These are phyloP conservation scores for Herminia tarsipennalis DNA, from an alignment of 2,888 invertebrate genomes.

Conservation along the genomic window DNA sequence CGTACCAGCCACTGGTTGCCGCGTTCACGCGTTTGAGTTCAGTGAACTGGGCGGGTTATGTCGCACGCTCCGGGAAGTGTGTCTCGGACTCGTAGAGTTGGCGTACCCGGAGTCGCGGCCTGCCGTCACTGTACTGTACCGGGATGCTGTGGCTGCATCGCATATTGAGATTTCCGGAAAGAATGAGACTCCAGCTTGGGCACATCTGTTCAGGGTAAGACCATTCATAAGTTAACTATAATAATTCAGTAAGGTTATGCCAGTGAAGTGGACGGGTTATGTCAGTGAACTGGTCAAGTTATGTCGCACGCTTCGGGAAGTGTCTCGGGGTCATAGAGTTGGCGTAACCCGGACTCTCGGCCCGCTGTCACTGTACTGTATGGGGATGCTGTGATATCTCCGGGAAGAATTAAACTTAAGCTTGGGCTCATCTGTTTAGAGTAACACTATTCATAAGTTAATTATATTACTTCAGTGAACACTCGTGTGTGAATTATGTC, in stretches of 20 bases:
- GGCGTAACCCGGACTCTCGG: too few relatives aligned
- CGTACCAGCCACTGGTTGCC: conserved; percentile 39
- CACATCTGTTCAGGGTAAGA: conserved; percentile 90
- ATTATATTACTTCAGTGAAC: too few relatives aligned
- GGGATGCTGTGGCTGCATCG: conserved; percentile 53
- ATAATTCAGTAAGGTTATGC: not conserved
- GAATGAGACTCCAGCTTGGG: conserved; percentile 89
- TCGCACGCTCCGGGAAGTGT: conserved; percentile 91
- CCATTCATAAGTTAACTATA: not conserved
- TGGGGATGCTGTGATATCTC: too few relatives aligned
- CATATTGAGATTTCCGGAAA: conserved; percentile 50
- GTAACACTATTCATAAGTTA: too few relatives aligned
- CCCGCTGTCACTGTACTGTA: too few relatives aligned
- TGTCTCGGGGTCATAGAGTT: too few relatives aligned
- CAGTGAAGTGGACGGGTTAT: too few relatives aligned
- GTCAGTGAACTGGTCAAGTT: too few relatives aligned
- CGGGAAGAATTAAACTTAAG: too few relatives aligned
- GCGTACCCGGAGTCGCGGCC: conserved; percentile 93
- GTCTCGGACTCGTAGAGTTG: conserved; percentile 93
- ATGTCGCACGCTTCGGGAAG: too few relatives aligned
- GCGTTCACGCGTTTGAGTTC: conserved; percentile 88
- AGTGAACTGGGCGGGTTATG: conserved; percentile 90
- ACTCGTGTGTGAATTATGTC: too few relatives aligned
- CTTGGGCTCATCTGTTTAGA: too few relatives aligned
- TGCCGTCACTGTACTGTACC: conserved; percentile 87